Conservation (phyloP, 2,888 invertebrate species). For the Drosophila kanekoi region DNA sequence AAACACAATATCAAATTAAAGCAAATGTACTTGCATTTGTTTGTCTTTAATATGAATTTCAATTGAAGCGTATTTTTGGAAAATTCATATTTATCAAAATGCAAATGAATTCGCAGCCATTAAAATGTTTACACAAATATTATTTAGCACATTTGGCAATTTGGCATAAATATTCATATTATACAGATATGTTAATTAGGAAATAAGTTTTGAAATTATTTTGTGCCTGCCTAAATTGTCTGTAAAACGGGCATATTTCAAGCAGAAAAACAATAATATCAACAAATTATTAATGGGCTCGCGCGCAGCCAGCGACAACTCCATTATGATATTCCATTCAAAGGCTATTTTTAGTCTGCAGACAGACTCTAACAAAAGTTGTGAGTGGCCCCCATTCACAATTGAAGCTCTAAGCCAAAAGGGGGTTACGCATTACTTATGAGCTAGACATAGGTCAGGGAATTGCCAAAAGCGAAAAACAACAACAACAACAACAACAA, state of each 20-base stretch:
- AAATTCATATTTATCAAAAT: not conserved
- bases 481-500: not conserved
- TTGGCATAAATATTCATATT: slow-evolving; percentile 39
- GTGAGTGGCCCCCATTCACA: slow-evolving; percentile 14
- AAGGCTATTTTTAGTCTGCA: slow-evolving; percentile 5
- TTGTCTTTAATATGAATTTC: not conserved
- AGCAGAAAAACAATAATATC: slow-evolving; percentile 4
- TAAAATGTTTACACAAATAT: slow-evolving; percentile 24
- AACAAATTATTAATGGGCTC: slow-evolving; percentile 38
- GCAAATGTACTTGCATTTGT: no score
- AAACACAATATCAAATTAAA: no score
- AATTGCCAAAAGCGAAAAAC: slow-evolving; percentile 9
- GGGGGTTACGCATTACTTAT: slow-evolving; percentile 7
- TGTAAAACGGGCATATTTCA: slow-evolving; percentile 26
- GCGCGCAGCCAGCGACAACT: slow-evolving; percentile 12
- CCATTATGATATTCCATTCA: slow-evolving; percentile 18
- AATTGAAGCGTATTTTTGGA: not conserved
- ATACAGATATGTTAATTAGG: slow-evolving; percentile 31
- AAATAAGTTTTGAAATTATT: slow-evolving; percentile 39
- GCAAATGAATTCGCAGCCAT: not conserved
- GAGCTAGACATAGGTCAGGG: slow-evolving; percentile 25
- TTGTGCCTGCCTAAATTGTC: slow-evolving; percentile 6
- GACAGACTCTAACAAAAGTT: slow-evolving; percentile 1
- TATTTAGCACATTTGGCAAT: slow-evolving; percentile 49
- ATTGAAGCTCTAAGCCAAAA: not conserved